Conservation (phyloP, 2,113 vertebrate species). For the Petrocephalus microphthalmus region DNA sequence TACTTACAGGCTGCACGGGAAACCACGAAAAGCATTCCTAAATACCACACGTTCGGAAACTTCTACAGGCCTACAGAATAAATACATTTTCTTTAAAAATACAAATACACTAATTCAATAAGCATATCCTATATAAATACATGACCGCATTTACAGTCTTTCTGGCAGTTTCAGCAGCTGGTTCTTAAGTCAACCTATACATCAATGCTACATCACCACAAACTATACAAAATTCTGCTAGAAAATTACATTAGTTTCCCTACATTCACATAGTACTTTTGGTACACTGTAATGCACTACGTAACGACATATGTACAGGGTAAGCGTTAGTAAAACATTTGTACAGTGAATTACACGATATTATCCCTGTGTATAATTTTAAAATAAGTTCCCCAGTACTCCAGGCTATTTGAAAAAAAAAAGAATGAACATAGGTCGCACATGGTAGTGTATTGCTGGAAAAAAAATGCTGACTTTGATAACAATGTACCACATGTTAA, state of each 20-base stretch:
- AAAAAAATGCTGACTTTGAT: neutral
- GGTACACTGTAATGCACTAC: neutral
- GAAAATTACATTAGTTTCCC: neutral
- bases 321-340: neutral
- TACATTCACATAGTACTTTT: neutral
- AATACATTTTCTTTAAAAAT: neutral
- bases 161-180: slow-evolving; percentile 45
- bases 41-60: neutral
- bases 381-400: neutral
- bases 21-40: neutral
- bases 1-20: slow-evolving; percentile 9
- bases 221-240: slow-evolving; percentile 1
- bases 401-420: neutral
- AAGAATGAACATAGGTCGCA: neutral
- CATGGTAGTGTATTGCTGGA: neutral
- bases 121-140: neutral
- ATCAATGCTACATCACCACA: slow-evolving; percentile 11
- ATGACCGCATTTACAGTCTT: slow-evolving; percentile 30
- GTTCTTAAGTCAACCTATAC: slow-evolving; percentile 30
- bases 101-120: neutral
- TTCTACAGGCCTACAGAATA: neutral
- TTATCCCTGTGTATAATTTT: neutral
- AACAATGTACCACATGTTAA: neutral
- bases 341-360: neutral
- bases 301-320: slow-evolving; percentile 15